phyloP scores from a whole-genome alignment of 2,113 vertebrate genomes.

The Phocoena phocoena region DNA sequence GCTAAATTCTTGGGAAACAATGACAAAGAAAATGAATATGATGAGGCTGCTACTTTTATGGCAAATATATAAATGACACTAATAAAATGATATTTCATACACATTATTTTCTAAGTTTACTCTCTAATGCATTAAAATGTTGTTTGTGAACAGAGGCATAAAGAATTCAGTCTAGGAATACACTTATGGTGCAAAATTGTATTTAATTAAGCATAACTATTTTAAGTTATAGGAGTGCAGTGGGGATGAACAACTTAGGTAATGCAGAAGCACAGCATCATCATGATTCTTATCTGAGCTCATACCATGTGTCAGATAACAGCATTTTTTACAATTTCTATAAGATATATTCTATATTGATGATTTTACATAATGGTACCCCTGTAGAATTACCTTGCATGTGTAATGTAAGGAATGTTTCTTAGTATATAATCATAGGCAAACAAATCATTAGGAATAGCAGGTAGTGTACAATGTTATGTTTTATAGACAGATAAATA shows the following conservation, averaged over 20 bases:
- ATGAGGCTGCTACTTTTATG: not conserved
- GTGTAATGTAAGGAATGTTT: not conserved
- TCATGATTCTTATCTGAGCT: not conserved
- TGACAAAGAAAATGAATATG: not conserved
- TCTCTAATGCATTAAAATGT: conserved; percentile 31
- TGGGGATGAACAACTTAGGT: not conserved
- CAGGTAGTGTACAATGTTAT: not conserved
- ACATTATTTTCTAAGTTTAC: not conserved
- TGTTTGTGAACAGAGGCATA: conserved; percentile 24
- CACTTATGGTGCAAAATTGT: conserved; percentile 41
- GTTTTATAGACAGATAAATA: not conserved
- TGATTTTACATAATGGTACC: not conserved
- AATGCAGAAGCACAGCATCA: not conserved
- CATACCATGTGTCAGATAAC: not conserved
- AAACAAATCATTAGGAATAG: not conserved
- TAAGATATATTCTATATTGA: not conserved
- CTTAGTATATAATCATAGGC: not conserved
- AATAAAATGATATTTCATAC: conserved; percentile 52
- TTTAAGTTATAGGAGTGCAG: not conserved
- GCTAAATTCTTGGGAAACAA: not conserved
- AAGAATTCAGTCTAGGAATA: conserved; percentile 44
- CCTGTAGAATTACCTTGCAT: not conserved
- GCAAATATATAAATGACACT: not conserved
- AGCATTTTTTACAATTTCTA: not conserved
- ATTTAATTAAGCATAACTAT: conserved; percentile 48